phyloP scores from a whole-genome alignment of 2,797 vertebrate genomes.

The Somateria mollissima region DNA sequence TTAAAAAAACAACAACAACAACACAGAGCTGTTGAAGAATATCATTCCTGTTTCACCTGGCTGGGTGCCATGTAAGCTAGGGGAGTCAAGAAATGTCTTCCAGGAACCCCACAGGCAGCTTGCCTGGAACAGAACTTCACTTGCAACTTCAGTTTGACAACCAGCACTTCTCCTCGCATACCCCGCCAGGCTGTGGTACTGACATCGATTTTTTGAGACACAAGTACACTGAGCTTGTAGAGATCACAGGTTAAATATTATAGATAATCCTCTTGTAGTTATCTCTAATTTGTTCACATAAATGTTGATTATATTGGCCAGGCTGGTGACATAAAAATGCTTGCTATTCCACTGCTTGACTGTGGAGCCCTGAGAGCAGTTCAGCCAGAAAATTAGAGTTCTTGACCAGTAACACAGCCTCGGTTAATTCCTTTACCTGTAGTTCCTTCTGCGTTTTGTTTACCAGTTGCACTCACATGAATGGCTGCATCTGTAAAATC shows the following conservation, averaged over 20 bases:
- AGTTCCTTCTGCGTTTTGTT: not conserved
- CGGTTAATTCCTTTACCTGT: not conserved
- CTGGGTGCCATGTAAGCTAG: not conserved
- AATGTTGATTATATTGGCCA: conserved; percentile 21
- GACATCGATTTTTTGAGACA: not conserved
- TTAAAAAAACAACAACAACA: not conserved
- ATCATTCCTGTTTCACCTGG: not conserved
- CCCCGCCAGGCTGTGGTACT: not conserved
- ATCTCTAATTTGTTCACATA: conserved; percentile 31
- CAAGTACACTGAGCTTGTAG: not conserved
- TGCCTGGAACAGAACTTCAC: not conserved
- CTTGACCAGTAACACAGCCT: no score
- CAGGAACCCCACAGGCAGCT: not conserved
- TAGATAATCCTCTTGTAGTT: conserved; percentile 24
- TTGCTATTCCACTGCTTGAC: not conserved
- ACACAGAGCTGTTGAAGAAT: not conserved
- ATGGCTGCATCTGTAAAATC: not conserved
- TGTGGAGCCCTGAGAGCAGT: not conserved
- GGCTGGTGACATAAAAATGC: not conserved
- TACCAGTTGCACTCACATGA: accelerated
- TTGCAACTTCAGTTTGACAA: not conserved
- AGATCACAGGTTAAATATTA: conserved; percentile 27
- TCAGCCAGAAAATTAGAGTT: not conserved
- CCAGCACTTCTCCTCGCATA: accelerated
- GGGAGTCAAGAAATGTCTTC: not conserved